These are phyloP conservation scores for Rhopalosiphum nymphaeae DNA, from an alignment of 2,888 invertebrate genomes.

Conservation along the genomic window DNA sequence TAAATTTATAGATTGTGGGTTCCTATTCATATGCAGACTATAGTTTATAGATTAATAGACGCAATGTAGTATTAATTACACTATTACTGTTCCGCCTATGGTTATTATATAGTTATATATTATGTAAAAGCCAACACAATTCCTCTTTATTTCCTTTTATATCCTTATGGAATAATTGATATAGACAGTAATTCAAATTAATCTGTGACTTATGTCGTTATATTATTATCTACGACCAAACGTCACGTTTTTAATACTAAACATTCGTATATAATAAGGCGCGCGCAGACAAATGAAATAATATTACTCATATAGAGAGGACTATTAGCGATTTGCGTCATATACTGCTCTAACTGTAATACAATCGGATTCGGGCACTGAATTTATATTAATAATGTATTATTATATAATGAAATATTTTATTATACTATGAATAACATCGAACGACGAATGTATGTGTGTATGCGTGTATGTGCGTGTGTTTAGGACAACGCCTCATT, in stretches of 20 bases:
- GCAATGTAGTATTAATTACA: not conserved
- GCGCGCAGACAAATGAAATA: not conserved
- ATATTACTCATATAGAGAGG: not conserved
- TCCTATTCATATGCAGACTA: not conserved
- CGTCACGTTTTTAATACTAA: not conserved
- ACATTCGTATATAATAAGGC: not conserved
- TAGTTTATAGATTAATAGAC: not conserved
- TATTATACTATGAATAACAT: not conserved
- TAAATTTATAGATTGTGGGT: not conserved
- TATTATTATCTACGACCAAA: not conserved
- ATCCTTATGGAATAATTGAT: not conserved
- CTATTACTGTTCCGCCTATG: not conserved
- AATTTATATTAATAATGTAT: not conserved
- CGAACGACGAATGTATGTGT: not conserved
- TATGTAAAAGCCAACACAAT: not conserved
- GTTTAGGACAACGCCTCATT: constrained; percentile 40
- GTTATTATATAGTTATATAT: not conserved
- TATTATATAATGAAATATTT: not conserved
- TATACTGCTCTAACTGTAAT: not conserved
- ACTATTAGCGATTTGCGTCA: not conserved
- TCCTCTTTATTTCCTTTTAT: not conserved
- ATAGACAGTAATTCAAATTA: not conserved
- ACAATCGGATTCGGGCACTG: not conserved
- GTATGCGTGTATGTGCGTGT: not conserved
- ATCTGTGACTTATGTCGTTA: not conserved